Percentiles rank a stretch among this genome's conserved stretches.
Conservation (phyloP, 2,888 invertebrate species). For the Sinelater perroti region DNA sequence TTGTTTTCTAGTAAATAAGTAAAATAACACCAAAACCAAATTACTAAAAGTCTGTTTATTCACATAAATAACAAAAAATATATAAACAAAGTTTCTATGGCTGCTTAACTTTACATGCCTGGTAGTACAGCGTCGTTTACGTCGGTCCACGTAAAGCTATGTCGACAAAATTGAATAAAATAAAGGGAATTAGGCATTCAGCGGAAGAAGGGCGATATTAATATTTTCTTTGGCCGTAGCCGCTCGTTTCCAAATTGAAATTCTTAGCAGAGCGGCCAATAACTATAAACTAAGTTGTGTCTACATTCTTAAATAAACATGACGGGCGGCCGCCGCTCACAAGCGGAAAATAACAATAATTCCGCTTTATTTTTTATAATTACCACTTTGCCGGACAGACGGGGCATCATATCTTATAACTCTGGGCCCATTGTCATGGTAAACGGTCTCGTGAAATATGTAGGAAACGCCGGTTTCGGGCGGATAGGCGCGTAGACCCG, state of each 20-base stretch:
- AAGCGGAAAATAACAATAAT: conserved; percentile 44
- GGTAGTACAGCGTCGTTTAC: too few species aligned
- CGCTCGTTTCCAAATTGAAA: conserved; percentile 42
- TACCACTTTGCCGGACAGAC: conserved; percentile 46
- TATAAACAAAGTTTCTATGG: too few species aligned
- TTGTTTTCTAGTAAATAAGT: too few species aligned
- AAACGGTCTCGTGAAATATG: conserved; percentile 50
- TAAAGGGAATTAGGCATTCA: conserved; percentile 30
- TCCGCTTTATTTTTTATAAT: conserved; percentile 49
- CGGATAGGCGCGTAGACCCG: conserved; percentile 14
- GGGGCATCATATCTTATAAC: conserved; percentile 47
- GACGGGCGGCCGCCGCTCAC: conserved; percentile 42
- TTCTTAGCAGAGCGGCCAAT: conserved; percentile 41
- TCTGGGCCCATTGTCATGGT: conserved; percentile 52
- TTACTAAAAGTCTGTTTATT: too few species aligned
- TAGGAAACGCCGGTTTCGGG: conserved; percentile 37
- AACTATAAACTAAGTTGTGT: conserved; percentile 45
- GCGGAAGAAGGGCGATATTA: conserved; percentile 25
- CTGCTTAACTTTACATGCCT: too few species aligned
- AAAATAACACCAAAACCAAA: too few species aligned
- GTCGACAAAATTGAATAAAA: conserved; percentile 28
- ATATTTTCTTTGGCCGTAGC: conserved; percentile 28
- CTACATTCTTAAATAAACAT: conserved; percentile 46
- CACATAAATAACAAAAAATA: too few species aligned
- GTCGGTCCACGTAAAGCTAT: neutral